A percentile compares a stretch with the other conserved stretches of the same genome.
Evolutionary conservation across 2,113 vertebrate species (phyloP).

Genomic region (Gopherus evgoodei): DNA sequence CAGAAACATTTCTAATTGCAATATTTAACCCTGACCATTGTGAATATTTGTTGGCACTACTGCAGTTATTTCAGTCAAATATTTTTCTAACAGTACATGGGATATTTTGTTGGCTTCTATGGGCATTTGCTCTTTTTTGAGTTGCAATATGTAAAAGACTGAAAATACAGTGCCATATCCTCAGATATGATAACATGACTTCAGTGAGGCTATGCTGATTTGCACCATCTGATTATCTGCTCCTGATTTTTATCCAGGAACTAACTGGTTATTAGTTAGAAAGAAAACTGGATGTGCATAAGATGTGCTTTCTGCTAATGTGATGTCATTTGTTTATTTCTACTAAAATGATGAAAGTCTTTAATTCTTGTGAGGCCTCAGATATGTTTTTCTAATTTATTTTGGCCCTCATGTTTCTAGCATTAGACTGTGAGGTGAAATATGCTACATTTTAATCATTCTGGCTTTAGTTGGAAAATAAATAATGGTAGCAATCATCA

Average conservation of each 20-base stretch:
- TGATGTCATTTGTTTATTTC: constrained; percentile 1
- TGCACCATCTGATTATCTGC: constrained; percentile 5
- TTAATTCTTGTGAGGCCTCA: background rate
- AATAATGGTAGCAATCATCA: background rate
- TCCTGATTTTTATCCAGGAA: constrained; percentile 45
- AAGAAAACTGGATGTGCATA: background rate
- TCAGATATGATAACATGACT: constrained; percentile 1
- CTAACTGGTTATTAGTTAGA: constrained; percentile 26
- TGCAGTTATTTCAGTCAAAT: background rate
- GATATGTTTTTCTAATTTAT: background rate
- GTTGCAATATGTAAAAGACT: background rate
- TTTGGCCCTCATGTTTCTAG: background rate
- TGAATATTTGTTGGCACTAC: background rate
- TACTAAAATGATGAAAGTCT: background rate
- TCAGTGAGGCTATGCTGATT: background rate
- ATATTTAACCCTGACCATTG: background rate
- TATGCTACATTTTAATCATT: background rate
- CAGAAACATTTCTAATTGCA: constrained; percentile 24
- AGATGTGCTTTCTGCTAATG: constrained; percentile 13
- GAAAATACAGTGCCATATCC: background rate
- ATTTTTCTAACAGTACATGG: background rate
- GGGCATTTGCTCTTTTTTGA: background rate
- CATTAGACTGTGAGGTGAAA: constrained; percentile 10
- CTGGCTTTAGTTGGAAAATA: background rate
- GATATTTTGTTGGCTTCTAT: background rate